Evolutionary conservation across 2,888 invertebrate species (phyloP).

Genomic region (Hanleya hanleyi): DNA sequence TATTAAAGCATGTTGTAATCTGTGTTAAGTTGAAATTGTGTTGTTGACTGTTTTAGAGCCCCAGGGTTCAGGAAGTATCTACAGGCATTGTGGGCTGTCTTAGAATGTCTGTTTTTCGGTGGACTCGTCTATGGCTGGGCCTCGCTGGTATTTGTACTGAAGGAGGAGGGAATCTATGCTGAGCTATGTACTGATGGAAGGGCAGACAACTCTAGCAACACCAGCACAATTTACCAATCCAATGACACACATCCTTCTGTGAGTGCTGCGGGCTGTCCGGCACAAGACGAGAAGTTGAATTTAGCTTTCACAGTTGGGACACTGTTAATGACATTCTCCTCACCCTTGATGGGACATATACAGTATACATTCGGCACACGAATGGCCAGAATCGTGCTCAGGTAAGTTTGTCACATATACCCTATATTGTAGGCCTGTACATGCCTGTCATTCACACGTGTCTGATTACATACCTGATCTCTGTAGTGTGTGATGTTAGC

Average conservation of each 20-base stretch:
- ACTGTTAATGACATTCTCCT: slow-evolving; percentile 52
- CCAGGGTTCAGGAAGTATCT: slow-evolving; percentile 38
- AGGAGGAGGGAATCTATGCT: slow-evolving; percentile 48
- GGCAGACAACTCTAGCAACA: neutral
- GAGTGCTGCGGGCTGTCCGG: slow-evolving; percentile 26
- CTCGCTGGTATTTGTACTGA: slow-evolving; percentile 53
- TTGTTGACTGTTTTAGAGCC: too few relatives aligned
- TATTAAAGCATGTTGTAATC: too few relatives aligned
- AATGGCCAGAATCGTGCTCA: slow-evolving; percentile 46
- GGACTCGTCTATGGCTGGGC: slow-evolving; percentile 61
- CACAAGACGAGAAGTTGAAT: slow-evolving; percentile 44
- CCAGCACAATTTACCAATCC: neutral
- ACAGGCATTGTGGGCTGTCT: slow-evolving; percentile 46
- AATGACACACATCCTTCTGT: neutral
- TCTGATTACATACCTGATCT: too few relatives aligned
- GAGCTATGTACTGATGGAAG: slow-evolving; percentile 42
- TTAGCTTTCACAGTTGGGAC: slow-evolving; percentile 56
- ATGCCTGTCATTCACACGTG: too few relatives aligned
- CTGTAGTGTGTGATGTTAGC: too few relatives aligned
- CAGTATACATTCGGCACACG: slow-evolving; percentile 58
- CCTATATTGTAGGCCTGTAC: too few relatives aligned
- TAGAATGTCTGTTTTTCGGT: slow-evolving; percentile 53
- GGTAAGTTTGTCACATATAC: too few relatives aligned
- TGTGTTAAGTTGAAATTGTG: too few relatives aligned
- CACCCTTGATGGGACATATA: slow-evolving; percentile 56